A percentile compares a stretch with the other conserved stretches of the same genome.
Conservation (phyloP, 2,113 vertebrate genomes). For the Dissostichus mawsoni region DNA sequence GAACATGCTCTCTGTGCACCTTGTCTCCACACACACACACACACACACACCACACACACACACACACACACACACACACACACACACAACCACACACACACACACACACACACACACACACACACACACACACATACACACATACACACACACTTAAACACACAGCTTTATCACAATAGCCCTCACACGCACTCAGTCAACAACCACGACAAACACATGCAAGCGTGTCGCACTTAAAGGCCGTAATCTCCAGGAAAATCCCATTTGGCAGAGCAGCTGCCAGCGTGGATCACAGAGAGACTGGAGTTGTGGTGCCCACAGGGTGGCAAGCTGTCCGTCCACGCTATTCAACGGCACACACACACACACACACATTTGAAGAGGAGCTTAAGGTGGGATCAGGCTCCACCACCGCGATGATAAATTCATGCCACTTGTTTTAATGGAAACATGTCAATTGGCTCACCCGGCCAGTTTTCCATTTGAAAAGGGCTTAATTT, state of each 20-base stretch:
- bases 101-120: conserved; percentile 13
- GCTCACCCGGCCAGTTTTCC: conserved; percentile 53
- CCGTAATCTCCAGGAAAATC: conserved; percentile 85
- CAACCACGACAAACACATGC: conserved; percentile 79
- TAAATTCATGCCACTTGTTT: conserved; percentile 66
- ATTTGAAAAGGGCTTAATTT: conserved; percentile 62
- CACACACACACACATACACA: conserved; percentile 28
- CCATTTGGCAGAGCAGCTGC: conserved; percentile 86
- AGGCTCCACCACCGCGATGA: conserved; percentile 43
- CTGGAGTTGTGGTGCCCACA: conserved; percentile 74
- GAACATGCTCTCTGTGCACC: conserved; percentile 71
- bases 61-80: conserved; percentile 7
- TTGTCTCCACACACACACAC: conserved; percentile 44
- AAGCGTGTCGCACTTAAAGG: conserved; percentile 75
- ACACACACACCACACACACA: conserved; percentile 9
- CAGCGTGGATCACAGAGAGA: conserved; percentile 80
- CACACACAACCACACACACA: conserved; percentile 26
- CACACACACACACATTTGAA: conserved; percentile 27
- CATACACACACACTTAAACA: conserved; percentile 17
- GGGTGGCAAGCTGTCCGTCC: conserved; percentile 85
- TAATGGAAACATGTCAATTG: conserved; percentile 61
- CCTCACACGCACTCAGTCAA: conserved; percentile 57
- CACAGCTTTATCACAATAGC: conserved; percentile 62
- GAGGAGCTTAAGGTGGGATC: conserved; percentile 55
- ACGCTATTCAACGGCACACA: conserved; percentile 56